Percentiles rank a stretch among this genome's conserved stretches.
Evolutionary conservation across 2,888 invertebrate species (phyloP).

Genomic region (Lacanobia wlatinum): DNA sequence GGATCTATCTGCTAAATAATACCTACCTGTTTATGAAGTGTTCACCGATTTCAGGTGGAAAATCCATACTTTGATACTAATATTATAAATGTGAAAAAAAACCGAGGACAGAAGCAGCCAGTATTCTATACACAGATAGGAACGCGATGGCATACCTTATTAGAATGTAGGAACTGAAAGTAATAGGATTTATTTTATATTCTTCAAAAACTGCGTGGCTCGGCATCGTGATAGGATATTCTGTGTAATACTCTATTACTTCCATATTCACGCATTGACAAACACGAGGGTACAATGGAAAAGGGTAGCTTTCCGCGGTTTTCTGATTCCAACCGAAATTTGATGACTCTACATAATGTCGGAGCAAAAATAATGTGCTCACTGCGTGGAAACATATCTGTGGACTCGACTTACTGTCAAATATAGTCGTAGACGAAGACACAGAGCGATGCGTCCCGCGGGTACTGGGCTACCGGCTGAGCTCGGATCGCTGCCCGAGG

Average conservation of each 20-base stretch:
- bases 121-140: too few species aligned
- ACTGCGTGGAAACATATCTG: not conserved
- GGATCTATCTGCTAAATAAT: not conserved
- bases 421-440: not conserved
- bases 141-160: not conserved
- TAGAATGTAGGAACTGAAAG: not conserved
- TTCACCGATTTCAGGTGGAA: not conserved
- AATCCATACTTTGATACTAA: not conserved
- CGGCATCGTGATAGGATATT: not conserved
- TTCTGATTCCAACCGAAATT: constrained; percentile 5
- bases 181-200: not conserved
- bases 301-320: not conserved
- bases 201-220: not conserved
- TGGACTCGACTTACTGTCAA: not conserved
- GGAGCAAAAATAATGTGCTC: not conserved
- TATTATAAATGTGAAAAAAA: not conserved
- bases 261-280: constrained; percentile 4
- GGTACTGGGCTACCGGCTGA: not conserved
- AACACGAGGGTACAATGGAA: not conserved
- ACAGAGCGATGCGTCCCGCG: not conserved
- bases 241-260: not conserved
- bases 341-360: constrained; percentile 5
- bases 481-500: not conserved
- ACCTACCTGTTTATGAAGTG: not conserved
- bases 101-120: too few species aligned